Evolutionary conservation across 2,888 invertebrate genomes (phyloP), one percentile per base, ranked within the genome.

Genomic region (Folsomia candida): DNA sequence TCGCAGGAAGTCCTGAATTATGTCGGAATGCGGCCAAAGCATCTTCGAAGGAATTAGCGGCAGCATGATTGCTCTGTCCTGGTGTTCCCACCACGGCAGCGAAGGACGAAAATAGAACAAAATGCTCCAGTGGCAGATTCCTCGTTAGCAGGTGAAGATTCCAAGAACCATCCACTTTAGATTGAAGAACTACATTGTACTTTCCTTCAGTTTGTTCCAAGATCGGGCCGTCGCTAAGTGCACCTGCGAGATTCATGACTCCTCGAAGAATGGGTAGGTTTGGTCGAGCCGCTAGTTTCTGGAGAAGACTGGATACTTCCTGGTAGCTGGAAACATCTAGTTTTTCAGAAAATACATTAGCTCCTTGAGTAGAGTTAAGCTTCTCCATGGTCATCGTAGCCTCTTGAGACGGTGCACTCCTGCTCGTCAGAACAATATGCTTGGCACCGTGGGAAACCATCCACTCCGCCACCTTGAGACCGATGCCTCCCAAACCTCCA

Each of bases 401-500:
- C 14, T 9, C 37, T 9, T 4, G 4, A 14, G 4, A 4, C 4
- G 14, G 4, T 14, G 4, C 14, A 14, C 37, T 37, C 6, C 37
- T 4, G 4, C 37, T 14, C 14, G 18, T 37, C 1, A 73, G 54
- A 0, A 61, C 26, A 4, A 66, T 28, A 47, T 68, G n/a, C 14
- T 58, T 63, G 6, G 73, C 70, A 11, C 67, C 70, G 1, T 29
- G 57, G 3, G 14, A 24, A 2, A 51, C 61, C 68, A 70, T 68
- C 73, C 73, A 73, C 22, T 65, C 28, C 14, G 54, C 62, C 60
- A 73, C 70, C 51, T 64, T 64, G 6, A 64, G 54, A 1, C 73
- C 73, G 57, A 73, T 67, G 3, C 72, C 72, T 2, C 68, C 68
- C 59, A 71, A 29, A 11, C 72, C 72, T 20, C 72, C 72, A 1